phyloP scores from a whole-genome alignment of 2,113 vertebrate genomes.

The Larimichthys polyactis region DNA sequence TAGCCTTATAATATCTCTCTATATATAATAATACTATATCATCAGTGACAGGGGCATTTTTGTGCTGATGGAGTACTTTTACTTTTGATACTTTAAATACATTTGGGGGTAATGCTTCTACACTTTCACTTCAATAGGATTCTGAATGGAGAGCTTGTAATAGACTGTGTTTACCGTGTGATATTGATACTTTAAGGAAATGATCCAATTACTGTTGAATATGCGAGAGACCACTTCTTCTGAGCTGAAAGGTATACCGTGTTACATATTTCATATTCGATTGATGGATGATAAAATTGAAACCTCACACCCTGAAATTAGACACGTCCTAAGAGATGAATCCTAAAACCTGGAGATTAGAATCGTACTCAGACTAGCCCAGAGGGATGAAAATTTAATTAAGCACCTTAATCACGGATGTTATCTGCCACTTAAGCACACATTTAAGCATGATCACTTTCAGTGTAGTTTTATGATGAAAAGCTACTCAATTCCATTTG shows the following conservation, averaged over 20 bases:
- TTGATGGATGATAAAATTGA: conserved; percentile 74
- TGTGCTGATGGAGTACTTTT: neutral
- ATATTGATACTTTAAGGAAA: conserved; percentile 18
- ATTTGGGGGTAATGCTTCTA: neutral
- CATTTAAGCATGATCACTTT: conserved; percentile 84
- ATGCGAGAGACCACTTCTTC: conserved; percentile 30
- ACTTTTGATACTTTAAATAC: neutral
- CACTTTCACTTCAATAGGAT: neutral
- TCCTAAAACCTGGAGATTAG: conserved; percentile 75
- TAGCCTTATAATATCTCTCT: neutral
- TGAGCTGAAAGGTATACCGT: conserved; percentile 50
- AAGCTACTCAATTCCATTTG: conserved; percentile 83
- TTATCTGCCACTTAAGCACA: conserved; percentile 81
- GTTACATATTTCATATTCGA: conserved; percentile 63
- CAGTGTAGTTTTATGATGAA: conserved; percentile 79
- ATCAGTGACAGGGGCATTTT: neutral
- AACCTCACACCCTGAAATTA: conserved; percentile 82
- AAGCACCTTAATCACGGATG: conserved; percentile 84
- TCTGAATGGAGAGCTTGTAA: neutral
- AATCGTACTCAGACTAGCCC: conserved; percentile 77
- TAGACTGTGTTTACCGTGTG: conserved; percentile 8
- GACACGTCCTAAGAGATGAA: conserved; percentile 73
- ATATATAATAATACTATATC: neutral
- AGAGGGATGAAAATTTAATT: conserved; percentile 84
- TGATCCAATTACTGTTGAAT: conserved; percentile 3